Percentiles rank a stretch among this genome's conserved stretches.
Conservation (phyloP, 2,113 vertebrate genomes). For the Phoenicopterus ruber region DNA sequence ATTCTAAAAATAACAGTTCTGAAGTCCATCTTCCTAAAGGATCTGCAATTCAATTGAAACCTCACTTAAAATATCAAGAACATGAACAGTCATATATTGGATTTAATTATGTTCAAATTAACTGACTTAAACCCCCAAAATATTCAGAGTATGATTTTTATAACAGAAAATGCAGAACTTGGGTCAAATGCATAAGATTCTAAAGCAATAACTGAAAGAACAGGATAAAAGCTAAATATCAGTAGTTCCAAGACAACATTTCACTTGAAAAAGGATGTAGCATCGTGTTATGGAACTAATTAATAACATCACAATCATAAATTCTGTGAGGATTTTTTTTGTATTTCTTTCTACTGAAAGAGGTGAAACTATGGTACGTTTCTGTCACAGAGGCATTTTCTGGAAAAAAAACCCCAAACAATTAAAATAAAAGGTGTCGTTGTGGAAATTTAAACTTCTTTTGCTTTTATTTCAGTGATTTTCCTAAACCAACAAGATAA, state of each 20-base stretch:
- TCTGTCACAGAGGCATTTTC: not conserved
- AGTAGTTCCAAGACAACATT: not conserved
- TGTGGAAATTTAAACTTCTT: not conserved
- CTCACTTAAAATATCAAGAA: not conserved
- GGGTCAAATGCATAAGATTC: not conserved
- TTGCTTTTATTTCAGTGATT: not conserved
- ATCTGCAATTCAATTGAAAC: not conserved
- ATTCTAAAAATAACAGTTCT: not conserved
- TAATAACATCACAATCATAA: not conserved
- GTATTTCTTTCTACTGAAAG: not conserved
- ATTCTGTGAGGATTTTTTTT: not conserved
- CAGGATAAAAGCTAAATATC: not conserved
- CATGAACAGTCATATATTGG: not conserved
- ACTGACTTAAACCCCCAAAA: not conserved
- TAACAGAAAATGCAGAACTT: not conserved
- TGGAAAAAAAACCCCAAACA: not conserved
- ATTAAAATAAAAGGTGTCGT: not conserved
- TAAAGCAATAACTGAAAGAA: not conserved
- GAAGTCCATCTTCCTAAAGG: not conserved
- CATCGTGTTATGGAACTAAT: not conserved
- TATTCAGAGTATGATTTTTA: not conserved
- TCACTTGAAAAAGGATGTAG: not conserved
- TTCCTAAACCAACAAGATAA: not conserved
- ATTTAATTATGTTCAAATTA: constrained; percentile 1
- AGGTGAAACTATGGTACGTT: not conserved